phyloP scores from a whole-genome alignment of 1,140 invertebrate species.

The Aphidius ervi region DNA sequence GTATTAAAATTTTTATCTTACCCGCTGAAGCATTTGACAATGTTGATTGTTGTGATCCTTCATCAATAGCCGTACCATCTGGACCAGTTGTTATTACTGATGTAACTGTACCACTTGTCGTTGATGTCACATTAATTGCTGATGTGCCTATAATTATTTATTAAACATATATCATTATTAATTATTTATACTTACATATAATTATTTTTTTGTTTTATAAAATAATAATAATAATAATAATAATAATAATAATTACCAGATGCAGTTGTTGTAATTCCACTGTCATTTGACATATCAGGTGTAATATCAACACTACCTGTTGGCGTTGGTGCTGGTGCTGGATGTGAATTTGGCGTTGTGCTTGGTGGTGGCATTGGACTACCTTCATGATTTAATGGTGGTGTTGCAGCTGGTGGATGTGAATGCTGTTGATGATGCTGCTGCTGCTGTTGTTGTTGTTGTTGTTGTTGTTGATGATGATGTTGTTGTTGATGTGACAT shows the following conservation, averaged over 20 bases:
- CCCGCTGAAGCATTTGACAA: slow-evolving; percentile 85
- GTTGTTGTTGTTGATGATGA: slow-evolving; percentile 30
- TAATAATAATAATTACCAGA: slow-evolving; percentile 38
- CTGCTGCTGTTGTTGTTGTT: neutral
- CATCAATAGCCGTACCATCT: slow-evolving; percentile 80
- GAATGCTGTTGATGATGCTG: no score
- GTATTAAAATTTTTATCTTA: slow-evolving; percentile 40
- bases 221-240: slow-evolving; percentile 36
- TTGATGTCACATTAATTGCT: slow-evolving; percentile 47
- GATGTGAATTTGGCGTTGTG: slow-evolving; percentile 59
- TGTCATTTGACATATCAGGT: slow-evolving; percentile 57
- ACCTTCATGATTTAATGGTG: slow-evolving; percentile 54
- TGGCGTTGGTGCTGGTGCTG: slow-evolving; percentile 37
- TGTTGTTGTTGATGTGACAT: slow-evolving; percentile 34
- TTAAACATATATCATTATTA: no score
- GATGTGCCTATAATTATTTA: slow-evolving; percentile 33
- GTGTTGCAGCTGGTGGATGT: slow-evolving; percentile 41
- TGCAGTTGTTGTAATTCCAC: slow-evolving; percentile 58
- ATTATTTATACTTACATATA: slow-evolving; percentile 18
- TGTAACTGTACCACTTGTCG: slow-evolving; percentile 66
- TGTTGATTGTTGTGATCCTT: slow-evolving; percentile 87
- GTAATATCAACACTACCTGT: slow-evolving; percentile 43
- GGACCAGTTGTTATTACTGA: slow-evolving; percentile 82
- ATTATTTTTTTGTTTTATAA: slow-evolving; percentile 10
- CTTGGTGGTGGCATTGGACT: slow-evolving; percentile 59